Percentiles rank a stretch among this genome's conserved stretches.
Conservation (phyloP, 2,113 vertebrate species). For the Gymnorhina tibicen region DNA sequence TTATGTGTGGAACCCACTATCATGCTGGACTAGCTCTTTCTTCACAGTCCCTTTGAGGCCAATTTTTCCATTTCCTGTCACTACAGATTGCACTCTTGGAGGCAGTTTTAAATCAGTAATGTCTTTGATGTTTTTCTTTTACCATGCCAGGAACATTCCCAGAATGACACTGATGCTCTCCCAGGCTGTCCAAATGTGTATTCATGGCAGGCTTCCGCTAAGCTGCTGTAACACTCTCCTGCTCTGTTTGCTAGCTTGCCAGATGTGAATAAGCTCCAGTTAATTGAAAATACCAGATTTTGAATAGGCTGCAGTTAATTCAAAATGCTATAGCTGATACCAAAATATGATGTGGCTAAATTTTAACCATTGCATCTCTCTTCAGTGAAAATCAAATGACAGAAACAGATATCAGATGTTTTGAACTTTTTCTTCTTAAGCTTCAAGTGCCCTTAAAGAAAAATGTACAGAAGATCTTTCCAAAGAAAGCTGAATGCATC, state of each 20-base stretch:
- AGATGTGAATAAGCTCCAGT: constrained; percentile 57
- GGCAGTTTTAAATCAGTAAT: constrained; percentile 64
- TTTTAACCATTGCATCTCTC: not conserved
- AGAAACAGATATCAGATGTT: not conserved
- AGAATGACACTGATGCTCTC: constrained; percentile 64
- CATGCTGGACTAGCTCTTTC: constrained; percentile 21
- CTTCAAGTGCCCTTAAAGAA: not conserved
- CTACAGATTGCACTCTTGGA: constrained; percentile 59
- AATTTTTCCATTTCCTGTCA: constrained; percentile 71
- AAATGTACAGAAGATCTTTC: not conserved
- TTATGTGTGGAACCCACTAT: not conserved
- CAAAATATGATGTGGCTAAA: not conserved
- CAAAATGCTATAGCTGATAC: not conserved
- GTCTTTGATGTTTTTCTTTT: constrained; percentile 70
- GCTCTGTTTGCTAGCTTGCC: constrained; percentile 35
- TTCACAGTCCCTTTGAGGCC: constrained; percentile 56
- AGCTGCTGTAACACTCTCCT: constrained; percentile 19
- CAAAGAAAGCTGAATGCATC: not conserved
- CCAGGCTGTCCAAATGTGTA: constrained; percentile 64
- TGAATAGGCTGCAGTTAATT: constrained; percentile 47
- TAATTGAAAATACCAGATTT: constrained; percentile 53
- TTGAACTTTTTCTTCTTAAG: not conserved
- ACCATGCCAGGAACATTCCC: constrained; percentile 64
- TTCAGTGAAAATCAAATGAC: not conserved
- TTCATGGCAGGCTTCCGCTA: constrained; percentile 47